Conservation (phyloP, 1,140 invertebrate species). For the Riptortus pedestris region DNA sequence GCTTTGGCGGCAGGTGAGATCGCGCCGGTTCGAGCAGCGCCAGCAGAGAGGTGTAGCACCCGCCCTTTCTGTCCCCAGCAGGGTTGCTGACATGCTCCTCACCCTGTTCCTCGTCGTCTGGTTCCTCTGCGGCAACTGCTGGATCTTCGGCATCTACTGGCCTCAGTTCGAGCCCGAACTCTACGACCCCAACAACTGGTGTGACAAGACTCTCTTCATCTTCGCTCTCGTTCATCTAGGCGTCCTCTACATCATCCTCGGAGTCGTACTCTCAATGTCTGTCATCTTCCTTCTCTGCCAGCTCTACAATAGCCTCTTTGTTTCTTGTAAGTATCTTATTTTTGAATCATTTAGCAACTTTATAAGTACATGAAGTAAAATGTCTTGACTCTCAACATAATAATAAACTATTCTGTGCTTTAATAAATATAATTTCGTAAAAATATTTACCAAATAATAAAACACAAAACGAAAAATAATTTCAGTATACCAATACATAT, state of each 20-base stretch:
- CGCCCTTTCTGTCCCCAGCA: constrained; percentile 40
- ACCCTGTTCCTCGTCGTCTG: constrained; percentile 59
- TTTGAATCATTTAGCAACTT: background rate
- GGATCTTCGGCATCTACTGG: constrained; percentile 66
- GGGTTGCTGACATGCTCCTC: constrained; percentile 45
- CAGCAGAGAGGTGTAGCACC: constrained; percentile 41
- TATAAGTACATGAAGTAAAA: background rate
- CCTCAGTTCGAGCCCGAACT: constrained; percentile 55
- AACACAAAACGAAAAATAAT: too few relatives aligned
- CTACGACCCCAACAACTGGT: constrained; percentile 63
- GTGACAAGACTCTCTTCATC: constrained; percentile 62
- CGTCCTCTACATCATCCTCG: constrained; percentile 46
- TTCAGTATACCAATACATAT: too few relatives aligned
- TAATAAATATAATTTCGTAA: too few relatives aligned
- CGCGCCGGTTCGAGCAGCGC: constrained; percentile 43
- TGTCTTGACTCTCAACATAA: too few relatives aligned
- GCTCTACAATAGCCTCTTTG: constrained; percentile 55
- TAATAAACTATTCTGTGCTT: too few relatives aligned
- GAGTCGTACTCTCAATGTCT: constrained; percentile 45
- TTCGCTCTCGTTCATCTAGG: constrained; percentile 61
- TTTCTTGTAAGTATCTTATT: constrained; percentile 46
- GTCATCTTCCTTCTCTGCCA: constrained; percentile 51
- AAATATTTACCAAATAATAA: too few relatives aligned
- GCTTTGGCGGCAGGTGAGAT: constrained; percentile 55
- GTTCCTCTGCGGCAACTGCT: constrained; percentile 68